Evolutionary conservation across 2,888 invertebrate genomes (phyloP).

Genomic region (Oxystoma pomonae): DNA sequence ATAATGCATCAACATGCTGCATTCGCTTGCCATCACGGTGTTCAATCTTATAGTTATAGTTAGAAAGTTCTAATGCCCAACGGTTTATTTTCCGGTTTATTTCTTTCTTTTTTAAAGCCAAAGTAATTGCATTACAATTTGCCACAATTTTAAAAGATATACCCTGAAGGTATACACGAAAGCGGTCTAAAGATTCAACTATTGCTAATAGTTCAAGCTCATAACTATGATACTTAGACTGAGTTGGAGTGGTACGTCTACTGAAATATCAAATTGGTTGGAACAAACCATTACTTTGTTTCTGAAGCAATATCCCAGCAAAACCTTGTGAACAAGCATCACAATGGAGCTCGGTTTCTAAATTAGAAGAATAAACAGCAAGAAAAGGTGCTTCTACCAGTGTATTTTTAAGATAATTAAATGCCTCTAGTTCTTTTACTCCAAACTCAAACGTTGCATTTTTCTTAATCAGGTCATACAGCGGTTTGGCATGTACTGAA

Average conservation of each 20-base stretch:
- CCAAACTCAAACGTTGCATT: conserved; percentile 29
- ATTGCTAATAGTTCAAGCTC: conserved; percentile 33
- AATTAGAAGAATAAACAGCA: conserved; percentile 33
- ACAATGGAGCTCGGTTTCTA: conserved; percentile 39
- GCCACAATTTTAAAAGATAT: conserved; percentile 4
- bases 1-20: conserved; percentile 15
- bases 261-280: conserved; percentile 39
- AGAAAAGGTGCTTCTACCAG: conserved; percentile 30
- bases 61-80: conserved; percentile 7
- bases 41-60: conserved; percentile 9
- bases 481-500: conserved; percentile 30
- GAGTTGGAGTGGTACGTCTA: conserved; percentile 31
- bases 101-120: neutral
- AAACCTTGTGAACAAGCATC: conserved; percentile 37
- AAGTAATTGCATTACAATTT: conserved; percentile 3
- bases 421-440: conserved; percentile 19
- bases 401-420: conserved; percentile 20
- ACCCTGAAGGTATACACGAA: conserved; percentile 34
- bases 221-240: conserved; percentile 35
- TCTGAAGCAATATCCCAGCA: conserved; percentile 38
- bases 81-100: conserved; percentile 7
- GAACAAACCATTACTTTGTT: conserved; percentile 29
- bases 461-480: conserved; percentile 31
- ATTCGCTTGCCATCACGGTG: conserved; percentile 7
- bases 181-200: conserved; percentile 25